Evolutionary conservation across 37 sponge, comb jelly and placozoan genomes (phyloP), one percentile per base, ranked within the genome.

Genomic region (Ianthella basta): DNA sequence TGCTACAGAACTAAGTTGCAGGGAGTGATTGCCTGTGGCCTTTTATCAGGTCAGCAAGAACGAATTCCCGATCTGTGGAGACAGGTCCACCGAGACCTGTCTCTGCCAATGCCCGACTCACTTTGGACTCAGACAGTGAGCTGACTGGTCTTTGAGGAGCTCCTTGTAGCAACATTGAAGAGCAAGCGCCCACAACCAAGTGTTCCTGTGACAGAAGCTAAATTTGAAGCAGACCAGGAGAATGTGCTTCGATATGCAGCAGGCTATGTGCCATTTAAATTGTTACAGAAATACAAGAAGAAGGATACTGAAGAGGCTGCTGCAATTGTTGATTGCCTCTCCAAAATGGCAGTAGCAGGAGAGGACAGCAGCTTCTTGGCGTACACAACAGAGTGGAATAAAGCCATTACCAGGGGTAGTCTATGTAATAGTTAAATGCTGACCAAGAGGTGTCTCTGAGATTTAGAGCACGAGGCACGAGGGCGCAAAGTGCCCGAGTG

Each of bases 321-420:
- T 41, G 78, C 78, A 38, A 23, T 75, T 41, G 78, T 50, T 19
- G 78, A 75, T 75, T 75, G 78, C 78, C 78, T 75, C 53, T 21
- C 78, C 6, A 15, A 75, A 41, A 75, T 75, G 44, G 44, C 53
- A 41, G 54, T 75, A 41, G 53, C 78, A 41, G 78, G 78, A 75
- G 78, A 75, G 40, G 78, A 75, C 44, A 75, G 78, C 53, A 75
- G 78, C 25, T 75, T 75, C 53, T 41, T 75, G 53, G 53, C 78
- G 21, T 41, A 75, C 78, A 75, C 78, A 16, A 25, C 78, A 10
- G 78, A 75, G 53, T 2, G 78, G 78, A 75, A 50, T 41, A 41
- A 38, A 41, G 78, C 78, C 16, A 12, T 41, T 41, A 75, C 38
- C 78, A 75, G 78, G 40, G 78, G 53, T 75, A 50, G 78, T 41